A percentile compares a stretch with the other conserved stretches of the same genome.
phyloP scores from a whole-genome alignment of 1,140 invertebrate species.

The Drosophila hydei region DNA sequence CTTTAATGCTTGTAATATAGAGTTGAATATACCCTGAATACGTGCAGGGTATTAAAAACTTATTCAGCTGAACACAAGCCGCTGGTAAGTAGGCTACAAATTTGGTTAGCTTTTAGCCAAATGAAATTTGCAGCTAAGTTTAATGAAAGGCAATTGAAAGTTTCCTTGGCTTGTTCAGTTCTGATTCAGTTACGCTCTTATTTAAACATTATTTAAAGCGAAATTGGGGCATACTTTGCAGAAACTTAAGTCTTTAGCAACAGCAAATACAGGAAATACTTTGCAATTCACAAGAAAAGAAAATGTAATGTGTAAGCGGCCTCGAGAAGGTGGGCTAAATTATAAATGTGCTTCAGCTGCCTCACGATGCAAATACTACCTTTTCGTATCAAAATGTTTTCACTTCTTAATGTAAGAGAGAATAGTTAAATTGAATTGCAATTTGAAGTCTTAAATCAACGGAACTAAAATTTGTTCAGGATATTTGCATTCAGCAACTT shows the following conservation, averaged over 20 bases:
- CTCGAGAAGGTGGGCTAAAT: too few relatives aligned
- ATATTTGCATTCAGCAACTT: conserved; percentile 1
- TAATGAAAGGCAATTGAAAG: neutral
- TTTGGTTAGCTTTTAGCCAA: neutral
- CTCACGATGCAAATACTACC: neutral
- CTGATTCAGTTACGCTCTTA: neutral
- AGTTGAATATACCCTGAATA: too few relatives aligned
- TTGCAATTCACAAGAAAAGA: neutral
- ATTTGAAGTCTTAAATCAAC: conserved; percentile 1
- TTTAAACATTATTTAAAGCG: neutral
- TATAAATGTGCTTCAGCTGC: too few relatives aligned
- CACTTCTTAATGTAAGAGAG: neutral
- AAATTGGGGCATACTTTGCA: neutral
- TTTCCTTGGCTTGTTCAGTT: too few relatives aligned
- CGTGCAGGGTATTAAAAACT: too few relatives aligned
- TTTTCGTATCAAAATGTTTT: neutral
- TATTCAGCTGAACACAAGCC: neutral
- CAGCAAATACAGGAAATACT: neutral
- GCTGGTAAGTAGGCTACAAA: conserved; percentile 24
- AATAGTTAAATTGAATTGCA: neutral
- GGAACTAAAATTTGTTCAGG: neutral
- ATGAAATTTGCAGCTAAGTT: neutral
- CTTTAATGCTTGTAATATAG: too few relatives aligned
- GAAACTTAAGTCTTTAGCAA: neutral
- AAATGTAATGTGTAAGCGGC: neutral